Evolutionary conservation across 2,888 invertebrate genomes (phyloP), one percentile per base, ranked within the genome.

Genomic region (Tetheella fluctuosa): DNA sequence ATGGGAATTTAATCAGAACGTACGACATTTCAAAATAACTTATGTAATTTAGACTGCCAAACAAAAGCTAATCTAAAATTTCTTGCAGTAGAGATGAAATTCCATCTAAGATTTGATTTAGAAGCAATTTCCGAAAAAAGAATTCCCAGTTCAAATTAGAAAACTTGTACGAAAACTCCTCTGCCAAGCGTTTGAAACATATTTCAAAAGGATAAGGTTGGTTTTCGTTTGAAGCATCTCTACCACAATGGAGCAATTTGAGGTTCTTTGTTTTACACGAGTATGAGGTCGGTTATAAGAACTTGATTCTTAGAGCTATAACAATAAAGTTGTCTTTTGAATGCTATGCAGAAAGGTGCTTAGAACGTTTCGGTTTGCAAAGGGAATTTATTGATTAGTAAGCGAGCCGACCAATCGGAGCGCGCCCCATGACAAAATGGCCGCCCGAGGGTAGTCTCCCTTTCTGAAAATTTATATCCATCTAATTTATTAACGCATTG

Each of bases 401-500:
- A 79, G 53, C 60, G 77, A 80, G 68, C 79, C 79, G 73, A 81
- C 92, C 92, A 92, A 92, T 92, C 77, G 81, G 80, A 68, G 71
- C 74, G 69, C 73, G 65, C 65, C 69, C 69, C 73, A 69, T 62
- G 59, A 56, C 83, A 91, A 90, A 68, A 91, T 91, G 92, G 92
- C 92, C 75, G 83, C 69, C n/a, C 81, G 68, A 78, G 89, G 90
- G 89, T 85, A 80, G 69, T 78, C 80, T 76, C 88, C 89, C 86
- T 85, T 39, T 80, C 66, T 72, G 78, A 73, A 86, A 85, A 88
- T 79, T 75, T 78, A 86, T 86, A 89, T 80, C 84, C 81, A 81
- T 83, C 85, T 91, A 93, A 93, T 93, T 92, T 92, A 93, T 93
- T 90, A 93, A 55, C 86, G 84, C 86, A 89, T 92, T 92, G 92